Base-by-base conservation (phyloP, 2,113 vertebrate species). In the Struthidea cinerea region DNA sequence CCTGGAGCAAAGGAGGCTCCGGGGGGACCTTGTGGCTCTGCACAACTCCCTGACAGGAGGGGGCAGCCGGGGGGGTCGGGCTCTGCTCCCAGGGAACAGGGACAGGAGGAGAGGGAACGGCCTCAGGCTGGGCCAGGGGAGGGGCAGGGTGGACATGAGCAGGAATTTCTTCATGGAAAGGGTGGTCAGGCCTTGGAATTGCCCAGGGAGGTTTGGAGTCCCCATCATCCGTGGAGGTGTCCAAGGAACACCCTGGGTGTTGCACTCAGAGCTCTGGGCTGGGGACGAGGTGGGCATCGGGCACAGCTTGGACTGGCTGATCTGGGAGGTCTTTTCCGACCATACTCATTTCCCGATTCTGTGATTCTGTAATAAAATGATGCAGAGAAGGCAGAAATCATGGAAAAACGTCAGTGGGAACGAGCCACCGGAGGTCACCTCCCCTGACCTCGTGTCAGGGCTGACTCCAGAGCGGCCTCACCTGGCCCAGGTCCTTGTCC, bases 141-240 rank as follows among this genome's bases (percentile, higher is more conserved):
- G 44, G 23, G 1, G 8, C 27, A 44, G 53, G 9, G 0, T 27
- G 64, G 64, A 8, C 12, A 63, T 0, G 6, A 15, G 59, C 7
- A 63, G n/a, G 30, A 63, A 87, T 49, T 79, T 79, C 41, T 0
- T 1, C 65, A 11, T 71, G 75, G 42, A 42, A 49, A 49, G 11
- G 11, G 4, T 4, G 67, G 0, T 16, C 32, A 64, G 42, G 22
- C 5, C 1, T 0, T 79, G 35, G 35, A 6, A 27, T 0, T 73
- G 57, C 76, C 32, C 67, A 23, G 44, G 59, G 32, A 50, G 32
- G 27, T 2, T 32, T 65, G 59, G 14, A 50, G 26, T 44, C 0
- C 41, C 41, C 56, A 26, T 22, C 56, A 26, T 22, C 50, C 50
- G 67, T 50, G 59, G 17, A 80, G 41, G 42, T 27, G 76, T 1